These are phyloP conservation scores for Cryptophagus acutangulus DNA, from an alignment of 2,888 invertebrate species.

Conservation along the genomic window DNA sequence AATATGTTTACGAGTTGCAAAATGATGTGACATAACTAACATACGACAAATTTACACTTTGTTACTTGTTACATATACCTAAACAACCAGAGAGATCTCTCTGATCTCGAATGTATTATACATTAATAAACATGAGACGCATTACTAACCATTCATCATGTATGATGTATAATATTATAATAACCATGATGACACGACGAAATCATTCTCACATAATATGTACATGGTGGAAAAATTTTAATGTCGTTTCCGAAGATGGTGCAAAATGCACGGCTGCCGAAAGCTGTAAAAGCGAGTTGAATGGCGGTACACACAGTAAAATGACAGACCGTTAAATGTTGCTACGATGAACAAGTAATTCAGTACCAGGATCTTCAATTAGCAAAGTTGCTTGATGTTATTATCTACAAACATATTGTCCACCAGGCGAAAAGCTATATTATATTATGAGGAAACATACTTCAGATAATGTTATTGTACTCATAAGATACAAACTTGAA, in stretches of 20 bases:
- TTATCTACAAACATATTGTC: slow-evolving; percentile 36
- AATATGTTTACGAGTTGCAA: slow-evolving; percentile 25
- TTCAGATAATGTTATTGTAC: slow-evolving; percentile 36
- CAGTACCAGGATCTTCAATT: slow-evolving; percentile 47
- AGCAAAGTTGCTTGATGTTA: slow-evolving; percentile 46
- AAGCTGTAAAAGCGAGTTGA: slow-evolving; percentile 36
- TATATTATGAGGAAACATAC: slow-evolving; percentile 36
- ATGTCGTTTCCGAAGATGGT: too few relatives aligned
- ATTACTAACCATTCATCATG: too few relatives aligned
- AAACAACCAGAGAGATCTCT: not conserved
- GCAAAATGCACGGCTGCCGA: slow-evolving; percentile 27
- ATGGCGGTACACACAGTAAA: slow-evolving; percentile 35
- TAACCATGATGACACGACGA: too few relatives aligned
- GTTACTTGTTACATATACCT: slow-evolving; percentile 1
- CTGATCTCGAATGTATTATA: not conserved
- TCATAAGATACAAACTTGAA: slow-evolving; percentile 37
- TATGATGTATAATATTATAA: too few relatives aligned
- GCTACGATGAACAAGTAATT: slow-evolving; percentile 47
- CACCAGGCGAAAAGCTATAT: slow-evolving; percentile 27
- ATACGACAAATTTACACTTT: slow-evolving; percentile 5
- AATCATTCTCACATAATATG: not conserved
- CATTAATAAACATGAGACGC: not conserved
- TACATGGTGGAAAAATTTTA: not conserved
- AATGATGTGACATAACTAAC: slow-evolving; percentile 7
- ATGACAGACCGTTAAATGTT: slow-evolving; percentile 45